Percentiles rank a stretch among this genome's conserved stretches.
Conservation (phyloP, 1,140 invertebrate genomes). For the honey bee (Apis mellifera) region DNA sequence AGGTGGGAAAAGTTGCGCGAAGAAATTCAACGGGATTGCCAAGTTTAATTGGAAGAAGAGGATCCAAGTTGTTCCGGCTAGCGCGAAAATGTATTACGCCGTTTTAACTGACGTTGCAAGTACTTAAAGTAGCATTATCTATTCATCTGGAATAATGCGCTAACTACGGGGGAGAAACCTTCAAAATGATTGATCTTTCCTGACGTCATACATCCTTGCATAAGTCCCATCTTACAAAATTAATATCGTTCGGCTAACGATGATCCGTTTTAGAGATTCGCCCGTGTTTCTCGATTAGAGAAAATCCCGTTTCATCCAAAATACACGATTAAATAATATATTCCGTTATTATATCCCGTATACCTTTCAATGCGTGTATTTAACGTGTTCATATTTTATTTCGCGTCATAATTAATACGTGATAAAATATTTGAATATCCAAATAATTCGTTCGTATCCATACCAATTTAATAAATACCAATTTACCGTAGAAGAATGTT, state of each 20-base stretch:
- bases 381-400: no score
- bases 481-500: no score
- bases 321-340: no score
- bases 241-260: not conserved
- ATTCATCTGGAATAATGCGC: conserved; percentile 53
- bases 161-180: conserved; percentile 24
- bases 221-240: not conserved
- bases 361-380: no score
- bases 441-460: no score
- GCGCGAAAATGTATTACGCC: conserved; percentile 37
- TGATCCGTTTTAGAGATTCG: no score
- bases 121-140: conserved; percentile 51
- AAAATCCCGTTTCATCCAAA: no score
- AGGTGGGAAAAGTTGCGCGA: conserved; percentile 28
- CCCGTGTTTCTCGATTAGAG: no score
- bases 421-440: no score
- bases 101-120: conserved; percentile 53
- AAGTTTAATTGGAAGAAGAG: conserved; percentile 59
- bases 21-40: conserved; percentile 43
- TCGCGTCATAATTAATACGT: no score
- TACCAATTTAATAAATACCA: no score
- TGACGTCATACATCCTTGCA: not conserved
- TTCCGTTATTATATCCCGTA: no score
- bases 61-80: conserved; percentile 39
- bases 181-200: conserved; percentile 1